A percentile compares a stretch with the other conserved stretches of the same genome.
Conservation (phyloP, 2,797 vertebrate species). For the Danio tinwini region DNA sequence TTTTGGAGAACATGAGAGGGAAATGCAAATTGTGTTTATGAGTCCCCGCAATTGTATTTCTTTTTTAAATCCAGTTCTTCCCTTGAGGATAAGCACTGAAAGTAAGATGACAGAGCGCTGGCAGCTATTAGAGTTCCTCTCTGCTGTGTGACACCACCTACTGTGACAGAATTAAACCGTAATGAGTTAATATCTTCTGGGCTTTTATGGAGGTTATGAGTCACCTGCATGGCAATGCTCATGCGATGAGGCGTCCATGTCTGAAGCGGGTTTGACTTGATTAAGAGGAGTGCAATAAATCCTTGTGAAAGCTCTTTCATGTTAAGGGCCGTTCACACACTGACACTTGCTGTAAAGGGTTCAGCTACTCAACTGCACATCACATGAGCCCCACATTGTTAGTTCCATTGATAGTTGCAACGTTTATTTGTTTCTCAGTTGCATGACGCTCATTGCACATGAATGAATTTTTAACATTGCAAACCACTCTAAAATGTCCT, state of each 20-base stretch:
- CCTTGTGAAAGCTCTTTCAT: not conserved
- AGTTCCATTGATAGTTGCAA: not conserved
- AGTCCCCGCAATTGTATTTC: constrained; percentile 48
- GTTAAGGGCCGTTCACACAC: not conserved
- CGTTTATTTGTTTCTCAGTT: not conserved
- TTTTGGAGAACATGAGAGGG: constrained; percentile 55
- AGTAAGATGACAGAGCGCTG: constrained; percentile 47
- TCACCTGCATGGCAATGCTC: constrained; percentile 6
- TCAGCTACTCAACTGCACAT: not conserved
- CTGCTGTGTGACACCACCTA: constrained; percentile 32
- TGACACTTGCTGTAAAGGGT: not conserved
- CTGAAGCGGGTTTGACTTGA: constrained; percentile 3
- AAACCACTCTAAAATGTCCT: no score
- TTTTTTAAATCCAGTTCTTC: constrained; percentile 25
- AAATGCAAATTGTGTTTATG: constrained; percentile 63
- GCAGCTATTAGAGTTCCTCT: constrained; percentile 42
- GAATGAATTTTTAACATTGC: not conserved
- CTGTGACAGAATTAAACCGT: constrained; percentile 40
- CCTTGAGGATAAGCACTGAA: constrained; percentile 48
- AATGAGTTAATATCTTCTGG: constrained; percentile 38
- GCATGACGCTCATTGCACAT: not conserved
- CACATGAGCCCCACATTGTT: not conserved
- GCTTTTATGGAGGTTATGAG: constrained; percentile 37
- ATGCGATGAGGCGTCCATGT: constrained; percentile 26
- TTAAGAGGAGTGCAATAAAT: not conserved